Conservation (phyloP, 2,113 vertebrate species). For the Pavo muticus region DNA sequence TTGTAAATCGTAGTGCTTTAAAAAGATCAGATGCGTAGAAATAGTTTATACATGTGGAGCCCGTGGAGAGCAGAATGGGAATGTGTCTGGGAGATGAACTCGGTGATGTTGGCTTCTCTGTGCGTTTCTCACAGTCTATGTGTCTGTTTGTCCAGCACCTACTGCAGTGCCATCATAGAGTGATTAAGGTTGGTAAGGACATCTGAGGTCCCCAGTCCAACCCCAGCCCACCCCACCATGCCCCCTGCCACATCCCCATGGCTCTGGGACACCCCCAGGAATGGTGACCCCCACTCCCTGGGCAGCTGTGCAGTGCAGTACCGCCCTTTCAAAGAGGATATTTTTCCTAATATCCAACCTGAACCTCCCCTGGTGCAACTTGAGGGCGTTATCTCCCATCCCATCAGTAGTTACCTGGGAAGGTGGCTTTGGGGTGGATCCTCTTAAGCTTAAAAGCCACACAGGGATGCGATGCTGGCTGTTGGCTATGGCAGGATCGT, state of each 20-base stretch:
- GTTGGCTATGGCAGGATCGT: background rate
- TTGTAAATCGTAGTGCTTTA: constrained; percentile 22
- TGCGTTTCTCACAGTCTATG: background rate
- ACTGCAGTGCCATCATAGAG: no score
- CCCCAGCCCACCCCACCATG: no score
- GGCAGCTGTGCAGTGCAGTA: no score
- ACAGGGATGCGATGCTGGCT: background rate
- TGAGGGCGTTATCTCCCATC: no score
- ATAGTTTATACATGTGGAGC: constrained; percentile 19
- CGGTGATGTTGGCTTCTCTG: background rate
- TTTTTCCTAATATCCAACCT: no score
- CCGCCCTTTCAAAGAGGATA: no score
- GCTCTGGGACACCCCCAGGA: no score
- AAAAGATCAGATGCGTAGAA: constrained; percentile 33
- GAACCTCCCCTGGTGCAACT: no score
- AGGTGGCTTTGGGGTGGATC: background rate
- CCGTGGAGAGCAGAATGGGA: background rate
- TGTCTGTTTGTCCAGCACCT: background rate
- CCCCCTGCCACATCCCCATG: no score
- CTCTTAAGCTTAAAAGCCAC: background rate
- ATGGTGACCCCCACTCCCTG: no score
- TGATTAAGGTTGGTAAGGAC: no score
- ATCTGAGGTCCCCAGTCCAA: no score
- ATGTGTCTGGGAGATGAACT: constrained; percentile 21
- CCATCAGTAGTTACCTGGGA: background rate